Evolutionary conservation across 2,113 vertebrate species (phyloP), one percentile per base, ranked within the genome.

Genomic region (Hiodon tergisus): DNA sequence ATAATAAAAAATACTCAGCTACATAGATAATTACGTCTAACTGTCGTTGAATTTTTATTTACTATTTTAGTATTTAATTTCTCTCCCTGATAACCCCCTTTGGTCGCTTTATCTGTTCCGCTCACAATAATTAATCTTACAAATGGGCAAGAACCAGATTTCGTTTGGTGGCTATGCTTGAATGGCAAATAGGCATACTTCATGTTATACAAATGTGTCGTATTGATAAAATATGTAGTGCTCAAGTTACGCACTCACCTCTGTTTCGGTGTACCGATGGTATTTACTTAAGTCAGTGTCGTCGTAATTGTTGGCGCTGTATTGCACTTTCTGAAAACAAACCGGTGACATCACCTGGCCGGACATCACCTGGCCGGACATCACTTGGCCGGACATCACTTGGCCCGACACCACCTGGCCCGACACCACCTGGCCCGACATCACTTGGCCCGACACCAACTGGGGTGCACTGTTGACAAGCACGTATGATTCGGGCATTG

Each of bases 381-480:
- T 2, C 31, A 31, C 31, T 2, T 71, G 77, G 31, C 16, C 13
- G 17, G 57, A 14, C 76, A 76, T 14, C 6, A 77, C 3, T 7
- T 67, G 76, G 13, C 31, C 31, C 1, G 31, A 31, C 31, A 31
- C 31, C 31, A 31, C 31, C 57, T 71, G 77, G 31, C 16, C 13
- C 6, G 57, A 14, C 76, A 76, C 14, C 6, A 77, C 3, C 13
- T 67, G 76, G 13, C 31, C 31, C 1, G 75, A 75, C 16, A 84
- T 3, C 48, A 77, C 59, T 52, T 71, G 77, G 31, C 16, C 13
- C 2, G 57, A 14, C 76, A 76, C 14, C 6, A 77, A 2, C 13
- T 67, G 76, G 13, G 65, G 81, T 4, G 75, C 67, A 63, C 78
- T 82, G 14, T 80, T 81, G 13, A 85, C 68, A 58, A 84, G 3